Evolutionary conservation across 2,113 vertebrate species (phyloP), one percentile per base, ranked within the genome.

Genomic region (Hyperopisus bebe): DNA sequence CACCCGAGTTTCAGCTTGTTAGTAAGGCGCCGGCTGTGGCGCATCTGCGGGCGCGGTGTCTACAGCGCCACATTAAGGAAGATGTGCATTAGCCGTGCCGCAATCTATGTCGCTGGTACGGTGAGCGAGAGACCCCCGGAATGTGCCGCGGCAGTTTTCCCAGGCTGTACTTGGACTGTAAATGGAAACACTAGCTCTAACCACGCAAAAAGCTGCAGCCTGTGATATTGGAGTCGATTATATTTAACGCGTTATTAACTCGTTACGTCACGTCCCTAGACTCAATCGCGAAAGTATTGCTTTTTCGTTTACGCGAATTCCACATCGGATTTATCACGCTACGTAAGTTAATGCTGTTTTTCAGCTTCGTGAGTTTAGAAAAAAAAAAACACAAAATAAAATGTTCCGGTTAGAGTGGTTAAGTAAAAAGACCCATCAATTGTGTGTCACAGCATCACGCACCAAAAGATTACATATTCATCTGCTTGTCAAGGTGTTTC

Each of bases 221-320:
- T 27, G 83, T 17, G 46, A 86, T 55, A 90, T 35, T 86, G 35
- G 62, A 15, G 35, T 31, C 58, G 86, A 74, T 86, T 90, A 48
- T 90, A 88, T 87, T 90, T 70, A 90, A 77, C 89, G 51, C 70
- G 66, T 48, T 55, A 74, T 90, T 87, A 87, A 50, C 62, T 80
- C 27, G 66, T 80, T 53, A 77, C 62, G 85, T 19, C 17, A 47
- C n/a, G 11, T 13, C 82, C 55, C 44, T 9, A 58, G 35, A 50
- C 89, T 74, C 55, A 86, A 86, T 86, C 58, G 85, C 46, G 13
- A 90, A 48, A 62, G 55, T 55, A 42, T 31, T 66, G 89, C 53
- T 44, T 62, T 89, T 84, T 58, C 53, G 50, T 62, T 89, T 85
- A 83, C 50, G 39, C 53, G n/a, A 24, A 62, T 87, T 66, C 84